Percentiles rank a stretch among this genome's conserved stretches.
These are phyloP conservation scores for Rhopalosiphum nymphaeae DNA, from an alignment of 2,888 invertebrate species.

Conservation along the genomic window DNA sequence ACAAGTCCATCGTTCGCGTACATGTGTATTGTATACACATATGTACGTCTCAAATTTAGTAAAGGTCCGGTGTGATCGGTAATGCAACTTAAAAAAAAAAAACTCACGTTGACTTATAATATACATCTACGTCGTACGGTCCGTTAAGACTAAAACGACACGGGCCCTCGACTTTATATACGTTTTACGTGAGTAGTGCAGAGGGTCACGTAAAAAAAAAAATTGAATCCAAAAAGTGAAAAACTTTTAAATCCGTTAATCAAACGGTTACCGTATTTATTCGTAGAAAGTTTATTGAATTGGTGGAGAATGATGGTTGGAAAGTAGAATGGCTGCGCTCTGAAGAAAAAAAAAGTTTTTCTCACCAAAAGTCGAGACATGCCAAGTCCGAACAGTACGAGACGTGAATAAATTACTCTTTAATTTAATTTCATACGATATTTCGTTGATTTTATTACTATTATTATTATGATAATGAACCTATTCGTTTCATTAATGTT, in stretches of 20 bases:
- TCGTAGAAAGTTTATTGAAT: constrained; percentile 45
- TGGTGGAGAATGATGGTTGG: background rate
- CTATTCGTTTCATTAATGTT: constrained; percentile 30
- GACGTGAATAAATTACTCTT: constrained; percentile 48
- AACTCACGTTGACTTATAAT: background rate
- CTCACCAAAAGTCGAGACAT: constrained; percentile 20
- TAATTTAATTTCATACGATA: constrained; percentile 38
- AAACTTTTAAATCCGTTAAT: constrained; percentile 61
- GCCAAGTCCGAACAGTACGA: constrained; percentile 31
- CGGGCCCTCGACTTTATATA: background rate
- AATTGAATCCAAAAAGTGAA: constrained; percentile 43
- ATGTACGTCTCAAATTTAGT: background rate
- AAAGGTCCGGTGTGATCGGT: background rate
- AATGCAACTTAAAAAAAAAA: background rate
- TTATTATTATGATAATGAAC: constrained; percentile 34
- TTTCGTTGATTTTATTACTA: constrained; percentile 29
- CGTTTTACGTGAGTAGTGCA: background rate
- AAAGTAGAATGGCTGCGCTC: background rate
- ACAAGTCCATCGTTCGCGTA: background rate
- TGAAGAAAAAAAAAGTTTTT: constrained; percentile 32
- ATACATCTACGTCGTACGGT: background rate
- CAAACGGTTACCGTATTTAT: constrained; percentile 58
- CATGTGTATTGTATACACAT: background rate
- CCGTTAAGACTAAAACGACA: background rate
- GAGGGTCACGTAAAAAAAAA: constrained; percentile 33